Percentiles rank a stretch among this genome's conserved stretches.
Evolutionary conservation across 2,113 vertebrate species (phyloP).

Genomic region (Equus quagga): DNA sequence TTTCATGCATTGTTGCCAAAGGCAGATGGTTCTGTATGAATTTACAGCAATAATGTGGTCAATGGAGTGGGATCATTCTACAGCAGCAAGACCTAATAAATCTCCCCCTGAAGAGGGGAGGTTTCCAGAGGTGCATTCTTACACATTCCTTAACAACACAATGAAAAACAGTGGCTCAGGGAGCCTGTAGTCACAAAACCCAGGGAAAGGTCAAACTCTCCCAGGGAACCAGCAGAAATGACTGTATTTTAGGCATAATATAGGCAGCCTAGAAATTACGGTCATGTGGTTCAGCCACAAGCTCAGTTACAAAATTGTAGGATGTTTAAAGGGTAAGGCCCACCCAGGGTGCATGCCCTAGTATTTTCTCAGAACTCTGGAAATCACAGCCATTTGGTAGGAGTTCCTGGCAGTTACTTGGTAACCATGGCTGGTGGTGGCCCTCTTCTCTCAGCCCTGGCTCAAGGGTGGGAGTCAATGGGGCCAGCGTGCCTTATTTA

Average conservation of each 20-base stretch:
- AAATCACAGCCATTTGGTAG: background rate
- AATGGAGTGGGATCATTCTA: slow-evolving; percentile 8
- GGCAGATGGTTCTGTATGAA: background rate
- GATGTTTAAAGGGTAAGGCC: slow-evolving; percentile 42
- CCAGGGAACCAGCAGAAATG: slow-evolving; percentile 45
- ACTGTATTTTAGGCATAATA: slow-evolving; percentile 43
- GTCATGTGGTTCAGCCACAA: slow-evolving; percentile 60
- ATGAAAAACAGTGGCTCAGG: slow-evolving; percentile 27
- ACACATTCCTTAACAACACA: slow-evolving; percentile 42
- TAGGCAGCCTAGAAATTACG: slow-evolving; percentile 53
- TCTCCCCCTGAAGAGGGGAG: background rate
- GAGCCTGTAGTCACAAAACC: slow-evolving; percentile 49
- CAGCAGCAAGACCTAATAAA: slow-evolving; percentile 28
- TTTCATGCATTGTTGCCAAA: background rate
- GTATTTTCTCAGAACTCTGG: background rate
- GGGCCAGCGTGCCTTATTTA: background rate
- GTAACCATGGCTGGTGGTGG: background rate
- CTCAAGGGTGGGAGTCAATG: background rate
- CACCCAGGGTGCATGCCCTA: slow-evolving; percentile 34
- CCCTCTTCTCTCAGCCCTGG: background rate
- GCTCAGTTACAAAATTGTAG: slow-evolving; percentile 61
- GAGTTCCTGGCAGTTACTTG: background rate
- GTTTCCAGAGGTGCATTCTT: slow-evolving; percentile 35
- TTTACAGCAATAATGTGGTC: background rate
- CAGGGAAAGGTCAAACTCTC: slow-evolving; percentile 41